A percentile compares a stretch with the other conserved stretches of the same genome.
These are phyloP conservation scores for Melipona beecheii DNA, from an alignment of 2,888 invertebrate species.

Conservation along the genomic window DNA sequence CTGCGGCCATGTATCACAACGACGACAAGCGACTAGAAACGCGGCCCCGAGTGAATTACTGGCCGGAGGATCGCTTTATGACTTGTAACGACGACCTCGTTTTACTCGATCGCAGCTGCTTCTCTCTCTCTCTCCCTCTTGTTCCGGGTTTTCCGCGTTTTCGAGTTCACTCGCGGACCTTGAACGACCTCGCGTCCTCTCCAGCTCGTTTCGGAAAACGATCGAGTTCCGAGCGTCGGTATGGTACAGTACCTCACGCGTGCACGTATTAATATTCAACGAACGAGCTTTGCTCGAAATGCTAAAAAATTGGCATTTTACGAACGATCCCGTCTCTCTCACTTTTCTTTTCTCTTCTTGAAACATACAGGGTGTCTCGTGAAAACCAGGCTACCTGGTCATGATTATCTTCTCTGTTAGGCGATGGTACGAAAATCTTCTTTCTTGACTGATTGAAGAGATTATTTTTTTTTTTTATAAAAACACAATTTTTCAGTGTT, in stretches of 20 bases:
- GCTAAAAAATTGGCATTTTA: neutral
- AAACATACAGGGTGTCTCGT: too few species aligned
- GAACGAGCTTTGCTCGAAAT: too few species aligned
- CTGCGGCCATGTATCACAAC: slow-evolving; percentile 76
- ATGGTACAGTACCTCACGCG: too few species aligned
- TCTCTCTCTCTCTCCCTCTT: neutral
- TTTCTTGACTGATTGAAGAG: too few species aligned
- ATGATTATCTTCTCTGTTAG: too few species aligned
- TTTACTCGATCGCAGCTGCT: slow-evolving; percentile 9
- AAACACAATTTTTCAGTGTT: too few species aligned
- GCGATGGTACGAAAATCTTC: too few species aligned
- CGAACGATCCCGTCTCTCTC: neutral
- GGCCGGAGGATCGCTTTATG: slow-evolving; percentile 74
- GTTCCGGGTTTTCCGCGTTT: neutral
- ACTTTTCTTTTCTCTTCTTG: neutral
- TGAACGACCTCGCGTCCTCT: neutral
- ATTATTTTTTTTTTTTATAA: too few species aligned
- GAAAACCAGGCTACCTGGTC: too few species aligned
- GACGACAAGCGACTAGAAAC: slow-evolving; percentile 63
- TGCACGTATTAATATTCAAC: too few species aligned
- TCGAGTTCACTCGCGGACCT: slow-evolving; percentile 1
- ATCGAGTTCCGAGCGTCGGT: too few species aligned
- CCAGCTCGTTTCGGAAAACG: too few species aligned
- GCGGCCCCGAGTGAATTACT: slow-evolving; percentile 72
- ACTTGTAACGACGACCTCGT: slow-evolving; percentile 69